Base-by-base conservation (phyloP, 2,797 vertebrate genomes). In the Mormyrops boulengeri region DNA sequence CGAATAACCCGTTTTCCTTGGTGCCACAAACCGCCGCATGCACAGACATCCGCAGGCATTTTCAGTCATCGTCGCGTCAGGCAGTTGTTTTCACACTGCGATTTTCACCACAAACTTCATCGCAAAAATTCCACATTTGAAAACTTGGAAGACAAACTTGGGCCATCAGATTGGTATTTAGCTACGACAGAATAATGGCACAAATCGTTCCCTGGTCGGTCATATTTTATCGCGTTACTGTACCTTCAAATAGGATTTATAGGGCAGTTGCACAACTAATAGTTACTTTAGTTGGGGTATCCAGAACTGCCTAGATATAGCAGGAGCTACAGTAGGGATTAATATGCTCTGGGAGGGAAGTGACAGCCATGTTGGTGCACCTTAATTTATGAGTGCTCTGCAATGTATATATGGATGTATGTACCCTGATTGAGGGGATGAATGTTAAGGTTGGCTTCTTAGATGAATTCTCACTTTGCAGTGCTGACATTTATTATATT, bases 391-490 rank as follows among this genome's bases (percentile, higher is more conserved):
- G 34, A 62, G 50, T 55, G 38, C 34, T 30, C 14, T 50, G 44
- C 47, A 44, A 26, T 34, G 19, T 41, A 14, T 57, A 60, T 57
- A 50, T 30, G 57, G 38, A 41, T 60, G 22, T 9, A 89, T 84
- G 12, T 26, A 44, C 47, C 19, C 12, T 60, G 11, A 86, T 86
- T 49, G 22, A 30, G 77, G 41, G 77, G 22, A 30, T 26, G 14
- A 55, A 52, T 86, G 7, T 30, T 26, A 53, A 55, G 12, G 8
- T 22, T 22, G 22, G 2, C 12, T 52, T 4, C 84, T 5, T 50
- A 50, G 84, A 52, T 26, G 19, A 22, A 47, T 49, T 85, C 92
- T 93, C 93, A 93, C 91, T 91, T 91, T 89, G 88, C 84, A 41
- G 0, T 0, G 2, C 90, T 90, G 91, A 85, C 52, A 77, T 41